Evolutionary conservation across 1,140 invertebrate species (phyloP).

Genomic region (Copidosoma floridanum): DNA sequence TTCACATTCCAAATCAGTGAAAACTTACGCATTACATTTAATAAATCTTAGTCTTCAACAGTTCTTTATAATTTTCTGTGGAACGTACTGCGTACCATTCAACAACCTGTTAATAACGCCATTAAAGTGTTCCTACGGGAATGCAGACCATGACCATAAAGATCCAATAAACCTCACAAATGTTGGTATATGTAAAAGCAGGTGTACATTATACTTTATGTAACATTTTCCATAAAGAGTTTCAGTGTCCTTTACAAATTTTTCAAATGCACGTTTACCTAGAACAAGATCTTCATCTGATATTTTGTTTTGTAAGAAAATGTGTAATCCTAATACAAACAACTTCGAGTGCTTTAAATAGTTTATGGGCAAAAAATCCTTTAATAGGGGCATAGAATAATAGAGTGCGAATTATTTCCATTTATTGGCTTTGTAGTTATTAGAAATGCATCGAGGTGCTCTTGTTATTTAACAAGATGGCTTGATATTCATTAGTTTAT

Average conservation of each 20-base stretch:
- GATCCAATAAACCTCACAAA: background rate
- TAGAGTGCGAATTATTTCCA: background rate
- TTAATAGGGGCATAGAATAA: background rate
- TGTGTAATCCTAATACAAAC: background rate
- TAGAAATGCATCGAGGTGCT: background rate
- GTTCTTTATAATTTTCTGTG: background rate
- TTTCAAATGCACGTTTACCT: background rate
- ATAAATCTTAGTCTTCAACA: background rate
- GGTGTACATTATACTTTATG: background rate
- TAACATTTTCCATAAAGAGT: background rate
- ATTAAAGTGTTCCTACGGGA: background rate
- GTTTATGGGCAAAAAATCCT: background rate
- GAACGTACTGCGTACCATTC: background rate
- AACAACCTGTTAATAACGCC: background rate
- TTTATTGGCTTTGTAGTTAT: background rate
- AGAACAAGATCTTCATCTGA: background rate
- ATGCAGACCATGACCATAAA: background rate
- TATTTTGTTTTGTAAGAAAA: background rate
- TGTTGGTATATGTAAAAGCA: background rate
- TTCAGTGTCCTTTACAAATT: background rate
- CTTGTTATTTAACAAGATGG: background rate
- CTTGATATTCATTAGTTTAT: background rate
- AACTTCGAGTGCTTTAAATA: slow-evolving; percentile 2
- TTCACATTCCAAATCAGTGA: background rate
- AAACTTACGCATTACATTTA: too few species aligned